A percentile compares a stretch with the other conserved stretches of the same genome.
phyloP scores from a whole-genome alignment of 2,797 vertebrate species.

The Geotrypetes seraphini region DNA sequence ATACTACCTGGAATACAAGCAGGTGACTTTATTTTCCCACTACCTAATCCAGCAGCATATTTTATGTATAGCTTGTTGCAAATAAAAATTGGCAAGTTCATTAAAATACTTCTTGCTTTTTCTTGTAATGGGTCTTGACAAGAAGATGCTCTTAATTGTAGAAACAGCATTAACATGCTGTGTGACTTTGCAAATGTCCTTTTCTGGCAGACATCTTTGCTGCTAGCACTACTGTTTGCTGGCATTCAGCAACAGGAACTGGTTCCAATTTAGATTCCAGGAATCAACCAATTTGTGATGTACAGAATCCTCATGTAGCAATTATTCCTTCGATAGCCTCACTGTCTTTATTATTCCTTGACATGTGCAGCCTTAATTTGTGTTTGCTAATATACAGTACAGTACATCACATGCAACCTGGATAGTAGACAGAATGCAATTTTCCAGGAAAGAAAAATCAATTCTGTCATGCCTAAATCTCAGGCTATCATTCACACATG shows the following conservation, averaged over 20 bases:
- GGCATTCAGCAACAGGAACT: slow-evolving; percentile 26
- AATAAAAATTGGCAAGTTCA: slow-evolving; percentile 6
- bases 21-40: too few relatives aligned
- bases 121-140: slow-evolving; percentile 30
- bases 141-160: slow-evolving; percentile 25
- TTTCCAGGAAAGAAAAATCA: slow-evolving; percentile 5
- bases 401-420: background rate
- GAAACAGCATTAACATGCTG: too few relatives aligned
- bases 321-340: slow-evolving; percentile 20
- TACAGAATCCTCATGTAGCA: slow-evolving; percentile 6
- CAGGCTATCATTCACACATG: too few relatives aligned
- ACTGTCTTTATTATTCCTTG: slow-evolving; percentile 18
- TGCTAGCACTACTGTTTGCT: slow-evolving; percentile 13
- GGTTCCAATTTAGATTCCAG: slow-evolving; percentile 19
- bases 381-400: background rate
- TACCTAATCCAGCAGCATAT: background rate
- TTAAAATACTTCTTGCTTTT: slow-evolving; percentile 31
- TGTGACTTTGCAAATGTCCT: slow-evolving; percentile 41
- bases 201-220: slow-evolving; percentile 24
- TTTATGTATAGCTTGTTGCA: slow-evolving; percentile 3
- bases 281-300: slow-evolving; percentile 19
- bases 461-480: slow-evolving; percentile 1
- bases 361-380: slow-evolving; percentile 18
- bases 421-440: slow-evolving; percentile 4
- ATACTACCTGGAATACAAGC: background rate